These are phyloP conservation scores for Spilogale gracilis DNA, from an alignment of 2,113 vertebrate genomes.

Conservation along the genomic window DNA sequence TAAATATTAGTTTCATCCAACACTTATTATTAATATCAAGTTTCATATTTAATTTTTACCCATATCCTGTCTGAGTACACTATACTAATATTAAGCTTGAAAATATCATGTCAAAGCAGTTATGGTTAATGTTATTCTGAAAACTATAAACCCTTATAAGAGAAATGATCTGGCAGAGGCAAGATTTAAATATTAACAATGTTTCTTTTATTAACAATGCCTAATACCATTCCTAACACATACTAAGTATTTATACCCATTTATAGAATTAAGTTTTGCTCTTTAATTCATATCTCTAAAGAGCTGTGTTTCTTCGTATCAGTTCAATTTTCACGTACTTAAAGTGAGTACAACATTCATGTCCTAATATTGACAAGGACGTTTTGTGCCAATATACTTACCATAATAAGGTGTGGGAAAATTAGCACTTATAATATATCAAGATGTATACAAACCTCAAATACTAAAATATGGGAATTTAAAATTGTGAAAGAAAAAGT, in stretches of 20 bases:
- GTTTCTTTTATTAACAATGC: slow-evolving; percentile 42
- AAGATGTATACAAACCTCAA: slow-evolving; percentile 52
- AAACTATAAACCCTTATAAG: slow-evolving; percentile 8
- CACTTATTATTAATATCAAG: background rate
- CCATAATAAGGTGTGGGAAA: slow-evolving; percentile 10
- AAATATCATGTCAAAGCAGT: slow-evolving; percentile 18
- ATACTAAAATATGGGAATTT: slow-evolving; percentile 26
- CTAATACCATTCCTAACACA: background rate
- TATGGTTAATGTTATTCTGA: slow-evolving; percentile 6
- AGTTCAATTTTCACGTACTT: slow-evolving; percentile 20
- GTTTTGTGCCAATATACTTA: slow-evolving; percentile 44
- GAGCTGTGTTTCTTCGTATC: slow-evolving; percentile 34
- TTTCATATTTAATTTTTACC: background rate
- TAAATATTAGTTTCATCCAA: slow-evolving; percentile 1
- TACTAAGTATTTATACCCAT: background rate
- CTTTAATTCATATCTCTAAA: background rate
- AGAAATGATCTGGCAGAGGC: slow-evolving; percentile 13
- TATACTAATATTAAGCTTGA: slow-evolving; percentile 17
- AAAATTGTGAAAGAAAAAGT: slow-evolving; percentile 57
- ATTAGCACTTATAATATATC: background rate
- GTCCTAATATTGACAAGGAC: slow-evolving; percentile 17
- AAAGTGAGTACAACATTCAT: slow-evolving; percentile 27
- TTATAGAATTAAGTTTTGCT: slow-evolving; percentile 41
- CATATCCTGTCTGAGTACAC: background rate
- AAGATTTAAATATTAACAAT: slow-evolving; percentile 46